phyloP scores from a whole-genome alignment of 2,113 vertebrate genomes.

The Chelonoidis abingdonii region DNA sequence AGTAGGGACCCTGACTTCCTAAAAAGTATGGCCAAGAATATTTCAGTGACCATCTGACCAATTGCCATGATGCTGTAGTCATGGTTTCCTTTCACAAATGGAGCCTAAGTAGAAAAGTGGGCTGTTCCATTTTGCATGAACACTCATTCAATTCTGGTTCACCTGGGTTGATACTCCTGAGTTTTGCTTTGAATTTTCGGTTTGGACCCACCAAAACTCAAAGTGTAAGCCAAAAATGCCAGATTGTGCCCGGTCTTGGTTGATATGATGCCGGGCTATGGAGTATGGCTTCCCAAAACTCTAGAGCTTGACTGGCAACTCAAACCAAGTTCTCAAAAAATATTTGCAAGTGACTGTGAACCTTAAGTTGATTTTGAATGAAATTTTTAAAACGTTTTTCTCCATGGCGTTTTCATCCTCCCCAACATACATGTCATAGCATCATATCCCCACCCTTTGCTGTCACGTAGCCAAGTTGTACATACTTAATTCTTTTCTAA shows the following conservation, averaged over 20 bases:
- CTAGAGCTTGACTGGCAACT: neutral
- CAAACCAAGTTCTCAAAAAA: neutral
- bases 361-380: neutral
- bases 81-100: neutral
- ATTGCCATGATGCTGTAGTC: neutral
- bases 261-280: neutral
- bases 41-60: accelerated
- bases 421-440: neutral
- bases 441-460: neutral
- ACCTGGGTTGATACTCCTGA: accelerated
- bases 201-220: neutral
- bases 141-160: neutral
- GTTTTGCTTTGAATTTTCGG: neutral
- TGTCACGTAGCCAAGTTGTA: neutral
- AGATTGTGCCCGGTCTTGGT: neutral
- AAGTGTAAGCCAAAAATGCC: neutral
- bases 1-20: neutral
- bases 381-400: neutral
- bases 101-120: neutral
- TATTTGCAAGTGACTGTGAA: neutral
- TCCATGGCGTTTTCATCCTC: neutral
- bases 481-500: neutral
- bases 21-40: neutral
- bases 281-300: neutral
- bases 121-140: neutral